Base-by-base conservation (phyloP, 2,797 vertebrate species). In the Chanos chanos region DNA sequence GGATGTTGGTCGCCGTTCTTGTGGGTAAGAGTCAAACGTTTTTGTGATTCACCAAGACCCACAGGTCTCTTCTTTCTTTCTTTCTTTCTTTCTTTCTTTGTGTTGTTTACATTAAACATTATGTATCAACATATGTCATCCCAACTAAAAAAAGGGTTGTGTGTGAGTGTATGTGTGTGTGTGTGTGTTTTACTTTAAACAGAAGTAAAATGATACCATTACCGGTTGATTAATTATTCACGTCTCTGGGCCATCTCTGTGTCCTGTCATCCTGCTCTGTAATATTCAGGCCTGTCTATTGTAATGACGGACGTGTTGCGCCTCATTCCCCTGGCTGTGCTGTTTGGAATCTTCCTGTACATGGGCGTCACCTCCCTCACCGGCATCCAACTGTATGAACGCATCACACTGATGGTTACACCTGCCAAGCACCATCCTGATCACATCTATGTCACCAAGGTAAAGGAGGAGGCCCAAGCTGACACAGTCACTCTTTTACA, bases 291-390 rank as follows among this genome's bases (percentile, higher is more conserved):
- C 48, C 79, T 97, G 86, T 98, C 96, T 77, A 95, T 98, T 0
- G 96, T 95, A 81, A 97, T 99, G 95, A 94, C 94, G 1, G 89
- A 93, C 31, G 82, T 97, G 69, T 87, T 99, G 58, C 90, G 94
- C 43, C 91, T 90, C 82, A 99, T 99, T 82, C 97, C 97, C 0
- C 71, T 99, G 83, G 94, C 97, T 0, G 97, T 99, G 59, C 92
- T 99, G 57, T 99, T 99, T 0, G 97, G 97, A 25, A 96, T 99
- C 76, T 99, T 99, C 85, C 87, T 99, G 22, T 99, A 99, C 83
- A 99, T 99, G 97, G 97, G 97, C 5, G 89, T 99, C 74, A 99
- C 97, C 0, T 99, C 97, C 0, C 88, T 99, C 74, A 97, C 94
- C 0, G 97, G 97, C 50, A 98, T 98, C 85, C 94, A 98, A 80